Percentiles rank a stretch among this genome's conserved stretches.
Evolutionary conservation across 2,888 invertebrate genomes (phyloP).

Genomic region (Xanthorhoe spadicearia): DNA sequence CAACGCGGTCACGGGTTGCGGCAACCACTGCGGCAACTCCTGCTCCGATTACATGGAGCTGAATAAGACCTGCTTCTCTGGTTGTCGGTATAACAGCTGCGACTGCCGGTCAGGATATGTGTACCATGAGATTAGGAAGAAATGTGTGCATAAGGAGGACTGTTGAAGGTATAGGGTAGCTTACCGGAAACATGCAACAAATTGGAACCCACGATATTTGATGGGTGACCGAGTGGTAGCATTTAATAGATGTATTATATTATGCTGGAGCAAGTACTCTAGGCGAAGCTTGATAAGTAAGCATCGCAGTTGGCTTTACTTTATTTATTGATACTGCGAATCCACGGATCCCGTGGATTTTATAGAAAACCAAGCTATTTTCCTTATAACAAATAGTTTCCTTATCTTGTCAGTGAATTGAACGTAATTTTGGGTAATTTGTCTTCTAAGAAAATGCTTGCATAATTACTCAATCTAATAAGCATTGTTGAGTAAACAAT

Average conservation of each 20-base stretch:
- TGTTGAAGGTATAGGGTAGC: conserved; percentile 65
- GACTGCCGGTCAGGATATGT: conserved; percentile 63
- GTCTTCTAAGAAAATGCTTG: neutral
- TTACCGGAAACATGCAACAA: no score
- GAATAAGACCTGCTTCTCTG: conserved; percentile 66
- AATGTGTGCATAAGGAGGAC: conserved; percentile 59
- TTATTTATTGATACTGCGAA: neutral
- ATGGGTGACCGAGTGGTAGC: no score
- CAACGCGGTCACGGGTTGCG: conserved; percentile 69
- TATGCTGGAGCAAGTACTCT: no score
- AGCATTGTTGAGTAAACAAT: conserved; percentile 46
- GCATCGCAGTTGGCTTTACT: neutral
- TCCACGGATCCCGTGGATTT: neutral
- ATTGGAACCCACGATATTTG: no score
- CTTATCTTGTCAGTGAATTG: neutral
- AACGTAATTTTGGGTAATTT: neutral
- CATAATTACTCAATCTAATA: conserved; percentile 39
- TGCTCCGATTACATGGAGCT: conserved; percentile 64
- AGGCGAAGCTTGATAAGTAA: neutral
- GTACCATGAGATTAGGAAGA: conserved; percentile 53
- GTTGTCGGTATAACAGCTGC: conserved; percentile 68
- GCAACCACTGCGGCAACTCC: conserved; percentile 67
- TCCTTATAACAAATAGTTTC: neutral
- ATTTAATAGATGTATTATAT: no score
- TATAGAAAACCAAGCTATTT: neutral